A percentile compares a stretch with the other conserved stretches of the same genome.
Evolutionary conservation across 1,140 invertebrate species (phyloP).

Genomic region (Caenorhabditis briggsae): DNA sequence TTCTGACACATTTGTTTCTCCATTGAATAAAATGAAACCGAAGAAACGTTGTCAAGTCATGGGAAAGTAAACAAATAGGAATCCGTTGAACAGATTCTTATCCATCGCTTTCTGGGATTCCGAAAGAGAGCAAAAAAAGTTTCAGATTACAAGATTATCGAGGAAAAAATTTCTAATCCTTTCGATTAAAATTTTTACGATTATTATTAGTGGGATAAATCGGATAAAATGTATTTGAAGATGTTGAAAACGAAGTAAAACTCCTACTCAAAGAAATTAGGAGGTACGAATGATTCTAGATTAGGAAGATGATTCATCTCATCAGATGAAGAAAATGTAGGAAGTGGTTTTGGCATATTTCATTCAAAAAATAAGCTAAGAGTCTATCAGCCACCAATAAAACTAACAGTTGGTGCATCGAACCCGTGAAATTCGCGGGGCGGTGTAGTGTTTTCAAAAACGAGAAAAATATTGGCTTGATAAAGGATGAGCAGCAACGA

Average conservation of each 20-base stretch:
- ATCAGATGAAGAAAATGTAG: not conserved
- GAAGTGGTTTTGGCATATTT: conserved; percentile 29
- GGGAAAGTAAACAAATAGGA: conserved; percentile 31
- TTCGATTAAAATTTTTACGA: not conserved
- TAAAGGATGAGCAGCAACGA: not conserved
- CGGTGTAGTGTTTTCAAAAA: not conserved
- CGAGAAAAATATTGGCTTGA: conserved; percentile 7
- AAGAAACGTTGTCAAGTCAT: conserved; percentile 43
- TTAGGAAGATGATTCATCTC: not conserved
- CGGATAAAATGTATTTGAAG: not conserved
- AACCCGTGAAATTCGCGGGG: conserved; percentile 28
- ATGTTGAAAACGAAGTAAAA: not conserved
- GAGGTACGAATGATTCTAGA: not conserved
- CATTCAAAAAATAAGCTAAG: conserved; percentile 40
- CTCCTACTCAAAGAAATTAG: too few relatives aligned
- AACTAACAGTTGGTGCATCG: conserved; percentile 34
- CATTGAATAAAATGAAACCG: not conserved
- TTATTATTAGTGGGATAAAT: not conserved
- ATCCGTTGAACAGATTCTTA: conserved; percentile 14
- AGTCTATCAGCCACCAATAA: not conserved
- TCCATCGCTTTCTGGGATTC: not conserved
- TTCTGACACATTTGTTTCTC: conserved; percentile 1
- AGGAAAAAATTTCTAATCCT: not conserved
- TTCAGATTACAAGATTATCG: conserved; percentile 5
- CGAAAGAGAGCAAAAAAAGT: not conserved